Evolutionary conservation across 2,113 vertebrate species (phyloP).

Genomic region (Lepus europaeus): DNA sequence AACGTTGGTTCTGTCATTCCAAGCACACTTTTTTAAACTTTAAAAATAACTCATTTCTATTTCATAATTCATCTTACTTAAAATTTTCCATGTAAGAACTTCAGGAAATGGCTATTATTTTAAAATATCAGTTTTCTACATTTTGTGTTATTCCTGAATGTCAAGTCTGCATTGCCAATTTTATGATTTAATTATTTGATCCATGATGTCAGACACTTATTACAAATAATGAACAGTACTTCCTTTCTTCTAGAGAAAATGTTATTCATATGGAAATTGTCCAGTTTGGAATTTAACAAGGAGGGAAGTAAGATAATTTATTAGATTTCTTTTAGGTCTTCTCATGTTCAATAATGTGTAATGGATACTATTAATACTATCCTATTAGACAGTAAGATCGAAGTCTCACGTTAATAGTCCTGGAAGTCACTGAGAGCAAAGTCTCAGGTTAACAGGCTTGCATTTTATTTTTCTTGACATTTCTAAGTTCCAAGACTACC

Average conservation of each 20-base stretch:
- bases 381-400: conserved; percentile 30
- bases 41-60: conserved; percentile 79
- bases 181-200: conserved; percentile 82
- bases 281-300: conserved; percentile 66
- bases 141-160: conserved; percentile 69
- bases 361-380: conserved; percentile 32
- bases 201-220: conserved; percentile 80
- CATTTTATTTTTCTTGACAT: neutral
- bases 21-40: conserved; percentile 61
- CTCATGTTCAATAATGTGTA: conserved; percentile 32
- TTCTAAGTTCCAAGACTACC: neutral
- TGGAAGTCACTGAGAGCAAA: conserved; percentile 1
- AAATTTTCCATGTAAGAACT: conserved; percentile 59
- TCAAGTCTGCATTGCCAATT: conserved; percentile 77
- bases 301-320: conserved; percentile 74
- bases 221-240: conserved; percentile 82
- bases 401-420: conserved; percentile 46
- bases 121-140: conserved; percentile 77
- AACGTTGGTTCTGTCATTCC: conserved; percentile 63
- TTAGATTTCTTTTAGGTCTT: conserved; percentile 68
- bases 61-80: conserved; percentile 71
- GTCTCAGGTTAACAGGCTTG: conserved; percentile 30
- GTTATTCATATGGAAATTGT: conserved; percentile 78
- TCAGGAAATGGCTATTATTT: conserved; percentile 68
- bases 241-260: conserved; percentile 78